Percentiles rank a stretch among this genome's conserved stretches.
Evolutionary conservation across 2,113 vertebrate genomes (phyloP).

Genomic region (Burhinus bistriatus): DNA sequence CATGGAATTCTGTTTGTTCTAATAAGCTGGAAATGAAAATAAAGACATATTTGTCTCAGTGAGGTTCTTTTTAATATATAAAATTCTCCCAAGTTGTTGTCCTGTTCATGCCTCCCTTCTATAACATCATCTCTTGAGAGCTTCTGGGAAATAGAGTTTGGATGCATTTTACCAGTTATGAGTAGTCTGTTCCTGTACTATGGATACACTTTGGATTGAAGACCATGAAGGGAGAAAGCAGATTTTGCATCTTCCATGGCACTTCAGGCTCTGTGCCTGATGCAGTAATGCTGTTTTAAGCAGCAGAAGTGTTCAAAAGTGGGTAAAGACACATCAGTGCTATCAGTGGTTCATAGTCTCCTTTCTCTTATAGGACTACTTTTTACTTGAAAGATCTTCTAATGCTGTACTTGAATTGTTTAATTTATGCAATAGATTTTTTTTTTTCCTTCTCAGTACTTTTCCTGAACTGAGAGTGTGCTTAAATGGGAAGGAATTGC

Average conservation of each 20-base stretch:
- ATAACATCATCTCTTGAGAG: neutral
- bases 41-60: neutral
- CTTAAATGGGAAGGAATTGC: neutral
- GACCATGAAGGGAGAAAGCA: neutral
- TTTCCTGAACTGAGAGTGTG: neutral
- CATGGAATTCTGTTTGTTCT: neutral
- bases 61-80: neutral
- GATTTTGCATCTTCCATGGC: neutral
- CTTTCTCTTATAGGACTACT: neutral
- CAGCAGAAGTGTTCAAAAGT: neutral
- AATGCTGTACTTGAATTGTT: neutral
- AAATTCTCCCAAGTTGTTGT: neutral
- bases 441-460: neutral
- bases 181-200: neutral
- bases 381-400: neutral
- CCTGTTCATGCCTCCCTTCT: neutral
- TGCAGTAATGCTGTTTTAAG: neutral
- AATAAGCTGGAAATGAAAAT: neutral
- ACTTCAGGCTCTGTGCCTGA: rapidly evolving
- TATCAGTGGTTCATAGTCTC: neutral
- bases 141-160: neutral
- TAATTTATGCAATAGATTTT: neutral
- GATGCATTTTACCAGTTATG: neutral
- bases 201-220: neutral
- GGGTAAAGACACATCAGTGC: neutral